phyloP scores from a whole-genome alignment of 2,113 vertebrate species.

The Amphiprion ocellaris region DNA sequence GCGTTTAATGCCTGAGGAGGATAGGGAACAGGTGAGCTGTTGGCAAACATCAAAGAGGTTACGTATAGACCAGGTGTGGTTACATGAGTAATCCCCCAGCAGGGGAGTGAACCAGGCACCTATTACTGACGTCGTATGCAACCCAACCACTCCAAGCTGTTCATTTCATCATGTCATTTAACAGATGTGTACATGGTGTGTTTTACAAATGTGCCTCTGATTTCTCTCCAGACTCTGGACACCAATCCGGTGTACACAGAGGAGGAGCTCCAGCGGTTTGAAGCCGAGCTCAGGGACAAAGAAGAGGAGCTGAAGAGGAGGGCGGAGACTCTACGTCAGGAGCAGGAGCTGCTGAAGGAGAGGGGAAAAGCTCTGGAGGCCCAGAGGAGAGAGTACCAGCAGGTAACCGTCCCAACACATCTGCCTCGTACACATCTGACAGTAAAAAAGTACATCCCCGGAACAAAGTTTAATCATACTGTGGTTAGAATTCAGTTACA shows the following conservation, averaged over 20 bases:
- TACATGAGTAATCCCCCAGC: no score
- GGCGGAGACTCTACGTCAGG: slow-evolving; percentile 86
- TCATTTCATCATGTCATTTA: no score
- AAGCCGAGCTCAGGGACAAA: slow-evolving; percentile 86
- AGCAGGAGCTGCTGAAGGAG: slow-evolving; percentile 90
- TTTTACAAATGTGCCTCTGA: fast-evolving
- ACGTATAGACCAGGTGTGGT: no score
- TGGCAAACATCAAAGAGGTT: no score
- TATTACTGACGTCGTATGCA: no score
- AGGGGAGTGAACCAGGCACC: no score
- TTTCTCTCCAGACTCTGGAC: slow-evolving; percentile 87
- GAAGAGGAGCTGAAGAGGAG: slow-evolving; percentile 88
- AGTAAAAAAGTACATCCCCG: neutral
- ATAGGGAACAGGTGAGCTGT: no score
- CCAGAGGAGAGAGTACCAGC: slow-evolving; percentile 92
- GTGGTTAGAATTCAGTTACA: neutral
- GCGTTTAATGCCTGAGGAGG: no score
- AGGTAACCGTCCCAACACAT: slow-evolving; percentile 79
- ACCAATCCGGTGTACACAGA: slow-evolving; percentile 88
- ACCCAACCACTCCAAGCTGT: no score
- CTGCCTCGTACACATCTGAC: neutral
- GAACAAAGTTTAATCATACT: no score
- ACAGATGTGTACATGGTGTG: no score
- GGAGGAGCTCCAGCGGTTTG: slow-evolving; percentile 89
- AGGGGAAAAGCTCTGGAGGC: slow-evolving; percentile 90